Evolutionary conservation across 2,888 invertebrate genomes (phyloP), one percentile per base, ranked within the genome.

Genomic region (Julus scandinavius): DNA sequence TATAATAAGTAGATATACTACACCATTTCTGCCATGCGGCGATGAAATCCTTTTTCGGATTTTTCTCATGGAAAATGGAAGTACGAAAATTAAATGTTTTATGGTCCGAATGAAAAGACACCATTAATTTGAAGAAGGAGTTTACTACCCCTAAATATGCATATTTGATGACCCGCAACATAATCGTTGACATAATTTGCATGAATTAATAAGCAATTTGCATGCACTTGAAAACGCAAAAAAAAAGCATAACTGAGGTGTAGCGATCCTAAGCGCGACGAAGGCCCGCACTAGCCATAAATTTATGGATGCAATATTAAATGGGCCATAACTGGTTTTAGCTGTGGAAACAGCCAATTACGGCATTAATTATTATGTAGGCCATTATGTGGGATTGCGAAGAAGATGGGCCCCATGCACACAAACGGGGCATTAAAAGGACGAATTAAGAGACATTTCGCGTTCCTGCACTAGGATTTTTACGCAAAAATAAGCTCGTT

Each of bases 121-220:
- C n/a, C 63, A n/a, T 63, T 20, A 63, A 63, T 63, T 63, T n/a
- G 63, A n/a, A 20, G 13, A 63, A n/a, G 63, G n/a, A 63, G 63
- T 63, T 63, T 63, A 63, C 63, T 17, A 63, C n/a, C 63, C 63
- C 63, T n/a, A 49, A 63, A 17, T n/a, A 63, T 63, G 63, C 63
- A 63, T n/a, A 63, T 63, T 63, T 63, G 63, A 63, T 63, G 63
- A 63, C 63, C n/a, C 63, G 63, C 63, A n/a, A 63, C 63, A 63
- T 63, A 63, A 63, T 63, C 63, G 63, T 63, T 63, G 63, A 63
- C 63, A 63, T 63, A 63, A 63, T 63, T 63, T 63, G 63, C 63
- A n/a, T 13, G 63, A 63, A 63, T 63, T 63, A 63, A n/a, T 63
- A 63, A 63, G 63, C 63, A 63, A 63, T 63, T 63, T 63, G 63